Conservation (phyloP, 2,113 vertebrate genomes). For the Orientallactaga bullata region DNA sequence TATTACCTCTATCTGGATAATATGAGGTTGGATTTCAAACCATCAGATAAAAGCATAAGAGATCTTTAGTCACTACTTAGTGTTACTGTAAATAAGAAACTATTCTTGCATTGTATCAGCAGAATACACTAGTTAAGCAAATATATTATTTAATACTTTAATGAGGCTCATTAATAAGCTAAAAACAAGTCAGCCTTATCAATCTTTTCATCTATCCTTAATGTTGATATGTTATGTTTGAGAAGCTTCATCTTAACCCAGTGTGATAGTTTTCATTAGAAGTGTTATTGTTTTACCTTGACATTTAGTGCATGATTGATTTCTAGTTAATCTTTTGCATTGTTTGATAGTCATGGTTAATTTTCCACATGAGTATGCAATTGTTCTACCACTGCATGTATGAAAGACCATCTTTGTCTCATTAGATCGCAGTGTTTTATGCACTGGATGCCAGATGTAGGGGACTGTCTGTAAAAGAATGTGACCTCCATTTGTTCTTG, state of each 20-base stretch:
- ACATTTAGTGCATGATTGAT: not conserved
- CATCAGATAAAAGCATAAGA: not conserved
- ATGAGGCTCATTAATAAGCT: slow-evolving; percentile 28
- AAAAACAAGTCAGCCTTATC: not conserved
- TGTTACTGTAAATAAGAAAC: not conserved
- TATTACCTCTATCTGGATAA: not conserved
- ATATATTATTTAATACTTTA: slow-evolving; percentile 34
- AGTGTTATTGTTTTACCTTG: not conserved
- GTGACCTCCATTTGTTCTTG: not conserved
- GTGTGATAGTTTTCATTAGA: slow-evolving; percentile 1
- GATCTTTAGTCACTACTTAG: slow-evolving; percentile 34
- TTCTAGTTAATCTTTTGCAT: not conserved
- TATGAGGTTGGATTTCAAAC: not conserved
- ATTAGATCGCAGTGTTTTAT: not conserved
- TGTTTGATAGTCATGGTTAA: not conserved
- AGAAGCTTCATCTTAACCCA: slow-evolving; percentile 28
- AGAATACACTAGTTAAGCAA: not conserved
- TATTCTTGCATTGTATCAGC: slow-evolving; percentile 15
- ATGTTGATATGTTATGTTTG: not conserved
- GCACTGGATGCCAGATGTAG: not conserved
- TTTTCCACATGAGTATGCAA: slow-evolving; percentile 4
- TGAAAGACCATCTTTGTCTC: slow-evolving; percentile 1
- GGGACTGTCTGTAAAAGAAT: not conserved
- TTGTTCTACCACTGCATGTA: not conserved
- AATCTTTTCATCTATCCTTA: not conserved